A percentile compares a stretch with the other conserved stretches of the same genome.
Evolutionary conservation across 2,113 vertebrate species (phyloP).

Genomic region (Paramisgurnus dabryanus): DNA sequence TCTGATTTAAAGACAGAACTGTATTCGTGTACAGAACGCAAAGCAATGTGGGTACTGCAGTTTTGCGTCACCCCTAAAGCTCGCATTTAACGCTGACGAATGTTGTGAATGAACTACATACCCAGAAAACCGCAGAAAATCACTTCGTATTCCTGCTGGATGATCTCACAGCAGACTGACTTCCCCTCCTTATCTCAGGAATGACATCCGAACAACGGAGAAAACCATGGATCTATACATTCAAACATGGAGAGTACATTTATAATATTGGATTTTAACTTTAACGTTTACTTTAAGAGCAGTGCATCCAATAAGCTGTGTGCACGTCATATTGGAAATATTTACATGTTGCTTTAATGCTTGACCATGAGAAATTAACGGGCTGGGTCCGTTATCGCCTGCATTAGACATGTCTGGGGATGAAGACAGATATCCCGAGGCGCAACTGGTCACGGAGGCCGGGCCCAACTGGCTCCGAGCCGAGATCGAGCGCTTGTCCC

Average conservation of each 20-base stretch:
- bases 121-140: conserved; percentile 51
- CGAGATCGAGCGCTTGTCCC: conserved; percentile 86
- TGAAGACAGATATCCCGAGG: conserved; percentile 79
- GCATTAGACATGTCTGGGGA: conserved; percentile 75
- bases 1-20: not conserved
- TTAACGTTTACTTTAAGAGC: not conserved
- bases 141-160: conserved; percentile 67
- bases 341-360: conserved; percentile 20
- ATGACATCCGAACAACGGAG: conserved; percentile 44
- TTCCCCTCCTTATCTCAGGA: conserved; percentile 56
- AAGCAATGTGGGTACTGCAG: conserved; percentile 64
- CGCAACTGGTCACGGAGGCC: conserved; percentile 83
- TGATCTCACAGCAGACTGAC: conserved; percentile 73
- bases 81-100: not conserved
- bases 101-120: conserved; percentile 66
- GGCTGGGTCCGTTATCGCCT: conserved; percentile 45
- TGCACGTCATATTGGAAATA: conserved; percentile 54
- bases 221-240: conserved; percentile 41
- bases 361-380: conserved; percentile 35
- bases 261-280: not conserved
- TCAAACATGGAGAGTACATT: conserved; percentile 8
- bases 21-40: conserved; percentile 46
- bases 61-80: not conserved
- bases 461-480: conserved; percentile 86
- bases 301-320: conserved; percentile 38